A percentile compares a stretch with the other conserved stretches of the same genome.
Conservation (phyloP, 2,888 invertebrate species). For the Spodoptera picta region DNA sequence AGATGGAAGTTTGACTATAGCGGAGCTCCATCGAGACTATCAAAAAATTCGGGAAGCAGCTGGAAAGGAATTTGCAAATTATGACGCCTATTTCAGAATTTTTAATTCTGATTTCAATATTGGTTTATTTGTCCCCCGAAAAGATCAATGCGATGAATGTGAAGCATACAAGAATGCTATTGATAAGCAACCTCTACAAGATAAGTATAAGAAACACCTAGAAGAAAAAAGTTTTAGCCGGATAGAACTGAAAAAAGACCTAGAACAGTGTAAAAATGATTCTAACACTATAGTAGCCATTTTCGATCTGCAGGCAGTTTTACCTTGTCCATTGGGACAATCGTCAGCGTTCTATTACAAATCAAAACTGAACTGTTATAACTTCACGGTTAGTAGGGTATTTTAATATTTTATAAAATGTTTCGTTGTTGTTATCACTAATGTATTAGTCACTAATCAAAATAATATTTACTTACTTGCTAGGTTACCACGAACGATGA, state of each 20-base stretch:
- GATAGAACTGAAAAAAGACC: conserved; percentile 28
- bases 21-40: conserved; percentile 53
- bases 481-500: conserved; percentile 25
- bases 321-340: conserved; percentile 9
- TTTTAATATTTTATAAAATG: too few relatives aligned
- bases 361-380: conserved; percentile 20
- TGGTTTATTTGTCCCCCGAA: conserved; percentile 42
- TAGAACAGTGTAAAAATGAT: conserved; percentile 18
- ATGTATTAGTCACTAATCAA: too few relatives aligned
- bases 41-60: conserved; percentile 18
- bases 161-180: conserved; percentile 48
- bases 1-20: conserved; percentile 52
- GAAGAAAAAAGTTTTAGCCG: conserved; percentile 39
- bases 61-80: conserved; percentile 38
- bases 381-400: conserved; percentile 9
- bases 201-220: conserved; percentile 37
- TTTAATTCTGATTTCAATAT: conserved; percentile 44
- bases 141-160: conserved; percentile 54
- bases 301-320: conserved; percentile 25
- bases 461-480: too few relatives aligned
- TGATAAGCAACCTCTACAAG: conserved; percentile 41
- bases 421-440: too few relatives aligned
- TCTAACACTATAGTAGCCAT: conserved; percentile 28
- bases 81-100: conserved; percentile 48
- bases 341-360: conserved; percentile 6